Evolutionary conservation across 2,797 vertebrate species (phyloP), one percentile per base, ranked within the genome.

Genomic region (Syngnathus acus): DNA sequence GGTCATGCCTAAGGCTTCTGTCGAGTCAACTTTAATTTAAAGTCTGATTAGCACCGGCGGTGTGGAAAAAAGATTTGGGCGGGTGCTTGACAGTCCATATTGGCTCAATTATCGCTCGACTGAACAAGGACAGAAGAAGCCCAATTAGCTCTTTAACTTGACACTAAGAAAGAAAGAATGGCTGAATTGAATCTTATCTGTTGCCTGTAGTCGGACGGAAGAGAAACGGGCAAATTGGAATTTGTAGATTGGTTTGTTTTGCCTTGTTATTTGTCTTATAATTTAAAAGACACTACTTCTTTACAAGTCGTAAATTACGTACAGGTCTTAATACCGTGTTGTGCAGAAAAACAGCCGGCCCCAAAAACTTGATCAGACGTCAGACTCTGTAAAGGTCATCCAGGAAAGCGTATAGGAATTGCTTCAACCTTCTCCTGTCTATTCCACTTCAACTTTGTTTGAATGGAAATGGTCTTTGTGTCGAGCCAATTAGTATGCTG

Each of bases 401-500:
- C 39, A 54, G 38, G 58, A 40, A 39, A 17, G 37, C n/a, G 6
- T 40, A 4, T 39, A 38, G 38, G 38, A 60, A 39, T 39, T 37
- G 10, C 19, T 61, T 58, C 32, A 59, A 65, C 38, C 16, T 53
- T 45, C 62, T 17, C 53, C 39, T 9, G 57, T 69, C 57, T 50
- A 50, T 50, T 51, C 48, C 48, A 51, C 48, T 53, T 54, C 16
- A 6, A 2, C 23, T 50, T 61, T 82, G 59, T 59, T 71, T 77
- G 66, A 77, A 72, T n/a, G 17, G 72, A 75, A 79, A 84, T 80
- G 68, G 80, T 61, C 57, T 65, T 76, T 65, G 58, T 74, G 62
- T 65, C 71, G 69, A 71, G 69, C 73, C 80, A 75, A 86, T 87
- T 65, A 73, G 77, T 71, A 84, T 83, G 73, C 81, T 68, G 68